Conservation (phyloP, 2,888 invertebrate species). For the Seira sanloemensis region DNA sequence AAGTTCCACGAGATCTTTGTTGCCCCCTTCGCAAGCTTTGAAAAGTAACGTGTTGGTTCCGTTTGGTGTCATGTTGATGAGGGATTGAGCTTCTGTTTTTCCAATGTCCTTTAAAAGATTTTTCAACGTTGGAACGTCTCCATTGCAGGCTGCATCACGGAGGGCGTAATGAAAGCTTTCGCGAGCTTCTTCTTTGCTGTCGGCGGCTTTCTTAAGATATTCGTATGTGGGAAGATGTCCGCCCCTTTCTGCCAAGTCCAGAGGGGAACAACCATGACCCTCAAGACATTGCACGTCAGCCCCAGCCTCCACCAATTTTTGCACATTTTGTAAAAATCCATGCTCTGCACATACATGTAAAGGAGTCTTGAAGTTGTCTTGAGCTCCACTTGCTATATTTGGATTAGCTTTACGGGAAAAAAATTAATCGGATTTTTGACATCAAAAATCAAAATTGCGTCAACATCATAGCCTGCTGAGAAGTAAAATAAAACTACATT, state of each 20-base stretch:
- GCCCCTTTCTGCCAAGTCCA: constrained; percentile 83
- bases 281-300: constrained; percentile 82
- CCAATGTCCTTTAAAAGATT: constrained; percentile 82
- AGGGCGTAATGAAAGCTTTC: constrained; percentile 85
- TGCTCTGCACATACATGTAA: constrained; percentile 89
- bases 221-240: constrained; percentile 78
- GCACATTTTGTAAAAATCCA: constrained; percentile 85
- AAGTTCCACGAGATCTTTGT: constrained; percentile 84
- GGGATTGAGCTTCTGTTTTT: constrained; percentile 81
- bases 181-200: constrained; percentile 85
- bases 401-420: constrained; percentile 79
- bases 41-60: constrained; percentile 92
- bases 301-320: constrained; percentile 81
- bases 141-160: constrained; percentile 85
- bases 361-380: constrained; percentile 80
- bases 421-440: too few species aligned
- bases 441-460: too few species aligned
- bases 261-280: constrained; percentile 83
- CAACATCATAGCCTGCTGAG: not conserved
- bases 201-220: constrained; percentile 76
- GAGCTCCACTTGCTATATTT: constrained; percentile 81
- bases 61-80: constrained; percentile 91
- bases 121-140: constrained; percentile 83
- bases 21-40: constrained; percentile 90
- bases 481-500: not conserved